A percentile compares a stretch with the other conserved stretches of the same genome.
These are phyloP conservation scores for Brachyptera putata DNA, from an alignment of 2,888 invertebrate genomes.

Conservation along the genomic window DNA sequence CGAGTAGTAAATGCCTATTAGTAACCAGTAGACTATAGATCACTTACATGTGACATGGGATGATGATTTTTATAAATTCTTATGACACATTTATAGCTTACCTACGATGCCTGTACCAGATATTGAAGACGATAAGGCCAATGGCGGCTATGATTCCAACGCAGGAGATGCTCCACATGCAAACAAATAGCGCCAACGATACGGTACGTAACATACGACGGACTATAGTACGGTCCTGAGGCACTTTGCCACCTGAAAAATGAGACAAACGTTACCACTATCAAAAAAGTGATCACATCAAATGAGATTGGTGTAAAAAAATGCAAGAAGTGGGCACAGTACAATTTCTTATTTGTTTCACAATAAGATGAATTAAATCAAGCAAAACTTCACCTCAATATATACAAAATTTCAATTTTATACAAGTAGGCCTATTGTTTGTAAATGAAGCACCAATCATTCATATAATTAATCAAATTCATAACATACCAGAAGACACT, in stretches of 20 bases:
- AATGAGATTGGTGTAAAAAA: too few relatives aligned
- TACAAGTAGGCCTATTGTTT: too few relatives aligned
- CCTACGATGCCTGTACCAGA: slow-evolving; percentile 89
- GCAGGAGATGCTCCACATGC: slow-evolving; percentile 87
- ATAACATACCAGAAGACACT: too few relatives aligned
- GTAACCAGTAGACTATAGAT: too few relatives aligned
- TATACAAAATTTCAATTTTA: too few relatives aligned
- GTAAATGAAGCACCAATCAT: too few relatives aligned
- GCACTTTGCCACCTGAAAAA: slow-evolving; percentile 76
- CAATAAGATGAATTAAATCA: too few relatives aligned
- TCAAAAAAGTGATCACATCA: slow-evolving; percentile 4
- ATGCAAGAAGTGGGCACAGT: background rate
- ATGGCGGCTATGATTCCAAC: slow-evolving; percentile 84
- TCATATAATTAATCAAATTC: too few relatives aligned
- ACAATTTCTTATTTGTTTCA: background rate
- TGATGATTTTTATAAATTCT: too few relatives aligned
- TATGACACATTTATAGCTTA: slow-evolving; percentile 50
- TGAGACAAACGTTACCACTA: background rate
- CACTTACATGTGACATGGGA: too few relatives aligned
- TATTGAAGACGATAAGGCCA: slow-evolving; percentile 85
- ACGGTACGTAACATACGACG: slow-evolving; percentile 79
- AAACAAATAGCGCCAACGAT: slow-evolving; percentile 84
- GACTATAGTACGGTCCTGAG: slow-evolving; percentile 91
- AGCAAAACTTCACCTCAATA: too few relatives aligned
- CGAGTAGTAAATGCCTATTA: too few relatives aligned